Base-by-base conservation (phyloP, 2,113 vertebrate genomes). In the Epinephelus lanceolatus region DNA sequence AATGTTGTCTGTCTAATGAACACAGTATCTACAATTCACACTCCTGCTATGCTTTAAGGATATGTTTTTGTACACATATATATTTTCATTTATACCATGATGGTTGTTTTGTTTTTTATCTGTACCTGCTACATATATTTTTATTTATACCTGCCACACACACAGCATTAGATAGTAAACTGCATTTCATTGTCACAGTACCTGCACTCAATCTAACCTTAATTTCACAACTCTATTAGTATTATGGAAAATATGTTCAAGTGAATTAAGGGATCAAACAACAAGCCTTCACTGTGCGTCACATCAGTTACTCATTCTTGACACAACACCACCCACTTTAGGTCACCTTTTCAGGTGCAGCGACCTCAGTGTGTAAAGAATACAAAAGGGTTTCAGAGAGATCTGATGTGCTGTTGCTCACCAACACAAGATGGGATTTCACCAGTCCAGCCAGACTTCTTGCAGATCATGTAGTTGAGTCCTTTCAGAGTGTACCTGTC, bases 401-500 rank as follows among this genome's bases (percentile, higher is more conserved):
- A 15, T 23, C 7, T 18, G 6, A 45, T 57, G 4, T 3, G 1
- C 2, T 6, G 18, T 4, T 51, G 2, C 89, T 13, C 71, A 95
- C 94, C 88, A 75, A 86, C 89, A 90, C 95, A 95, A 1, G 42
- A n/a, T 0, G 94, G 94, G 9, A 91, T 3, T 1, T 77, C 74
- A 30, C 87, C 90, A 0, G 61, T 78, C 95, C 95, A 95, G 19
- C 94, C 94, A 1, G 72, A 17, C 52, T 3, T 78, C 63, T 71
- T 78, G 62, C 95, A 95, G 2, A 70, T 55, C 78, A 91, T 71
- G 21, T 81, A 89, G 23, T 42, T 3, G 5, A 18, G 80, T 74
- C 94, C 94, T 71, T 86, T 91, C 62, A 95, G 55, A 1, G 78
- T 83, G 72, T 89, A 95, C 49, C 95, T 95, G 86, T 71, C 23